Evolutionary conservation across 2,113 vertebrate genomes (phyloP), one percentile per base, ranked within the genome.

Genomic region (Cebidichthys violaceus): DNA sequence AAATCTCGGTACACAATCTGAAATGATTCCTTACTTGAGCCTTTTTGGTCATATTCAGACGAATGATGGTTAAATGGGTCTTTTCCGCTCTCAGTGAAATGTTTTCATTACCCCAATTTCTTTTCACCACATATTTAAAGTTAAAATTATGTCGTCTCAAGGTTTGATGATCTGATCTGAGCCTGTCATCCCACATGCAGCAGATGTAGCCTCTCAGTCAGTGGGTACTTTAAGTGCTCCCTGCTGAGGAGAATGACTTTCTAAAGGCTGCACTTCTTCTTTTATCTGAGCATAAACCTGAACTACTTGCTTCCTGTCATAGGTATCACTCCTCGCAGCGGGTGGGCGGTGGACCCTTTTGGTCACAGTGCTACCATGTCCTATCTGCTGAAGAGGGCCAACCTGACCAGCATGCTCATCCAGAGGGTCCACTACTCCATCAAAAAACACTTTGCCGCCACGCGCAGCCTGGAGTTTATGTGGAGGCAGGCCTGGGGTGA

Each of bases 401-500:
- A 99, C 92, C 83, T 99, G 92, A 99, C 97, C 3, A 97, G 92
- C 94, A 99, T 99, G 98, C 96, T 99, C 82, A 98, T 99, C 87
- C 98, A 99, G 94, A 96, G 98, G 0, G 94, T 99, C 69, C 98
- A 99, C 85, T 99, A 99, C 1, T 93, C 97, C 81, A 96, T 99
- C 94, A 99, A 99, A 95, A 99, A 99, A 86, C 97, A 99, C 93
- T 98, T 99, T 45, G 82, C 98, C 4, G 95, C 98, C 77, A 98
- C 95, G 1, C 96, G 92, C 83, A 99, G 93, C 89, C 92, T 99
- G 91, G 98, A 99, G 94, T 99, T 99, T 91, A 99, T 99, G 97
- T 99, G 98, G 98, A 96, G 98, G 90, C 98, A 99, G 94, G 91
- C 95, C 0, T 99, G 98, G 98, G 98, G 98, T 99, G 93, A 95